Percentiles rank a stretch among this genome's conserved stretches.
These are phyloP conservation scores for Crossaster papposus DNA, from an alignment of 53 echinoderm and acorn worm genomes.

Conservation along the genomic window DNA sequence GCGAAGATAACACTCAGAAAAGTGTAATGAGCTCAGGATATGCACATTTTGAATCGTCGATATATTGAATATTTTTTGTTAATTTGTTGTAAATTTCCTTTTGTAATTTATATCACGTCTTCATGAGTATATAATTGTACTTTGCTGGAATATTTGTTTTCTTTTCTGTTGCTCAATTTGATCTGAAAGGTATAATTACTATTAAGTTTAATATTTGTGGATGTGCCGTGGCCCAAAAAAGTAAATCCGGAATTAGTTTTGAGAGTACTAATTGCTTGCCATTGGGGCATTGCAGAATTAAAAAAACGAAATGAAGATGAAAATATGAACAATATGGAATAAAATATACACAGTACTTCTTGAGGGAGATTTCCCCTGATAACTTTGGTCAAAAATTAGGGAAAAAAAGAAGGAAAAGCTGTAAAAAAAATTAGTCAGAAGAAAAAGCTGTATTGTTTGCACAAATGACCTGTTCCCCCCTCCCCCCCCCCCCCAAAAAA, in stretches of 20 bases:
- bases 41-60: constrained; percentile 3
- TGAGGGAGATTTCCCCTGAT: too few relatives aligned
- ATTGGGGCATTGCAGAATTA: background rate
- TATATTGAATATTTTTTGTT: constrained; percentile 52
- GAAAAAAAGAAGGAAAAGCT: too few relatives aligned
- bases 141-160: background rate
- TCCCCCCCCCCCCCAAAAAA: too few relatives aligned
- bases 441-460: too few relatives aligned
- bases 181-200: background rate
- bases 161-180: background rate
- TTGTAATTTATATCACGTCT: constrained; percentile 51
- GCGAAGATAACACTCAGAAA: background rate
- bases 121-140: constrained; percentile 3
- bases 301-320: background rate
- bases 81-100: constrained; percentile 54
- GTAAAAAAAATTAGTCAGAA: too few relatives aligned
- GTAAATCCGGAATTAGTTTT: background rate
- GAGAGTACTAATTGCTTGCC: background rate
- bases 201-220: too few relatives aligned
- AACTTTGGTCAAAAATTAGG: too few relatives aligned
- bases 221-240: too few relatives aligned
- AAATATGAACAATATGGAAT: background rate
- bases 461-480: too few relatives aligned
- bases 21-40: constrained; percentile 18
- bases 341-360: background rate